These are phyloP conservation scores for Lasiommata megera DNA, from an alignment of 2,888 invertebrate species.

Conservation along the genomic window DNA sequence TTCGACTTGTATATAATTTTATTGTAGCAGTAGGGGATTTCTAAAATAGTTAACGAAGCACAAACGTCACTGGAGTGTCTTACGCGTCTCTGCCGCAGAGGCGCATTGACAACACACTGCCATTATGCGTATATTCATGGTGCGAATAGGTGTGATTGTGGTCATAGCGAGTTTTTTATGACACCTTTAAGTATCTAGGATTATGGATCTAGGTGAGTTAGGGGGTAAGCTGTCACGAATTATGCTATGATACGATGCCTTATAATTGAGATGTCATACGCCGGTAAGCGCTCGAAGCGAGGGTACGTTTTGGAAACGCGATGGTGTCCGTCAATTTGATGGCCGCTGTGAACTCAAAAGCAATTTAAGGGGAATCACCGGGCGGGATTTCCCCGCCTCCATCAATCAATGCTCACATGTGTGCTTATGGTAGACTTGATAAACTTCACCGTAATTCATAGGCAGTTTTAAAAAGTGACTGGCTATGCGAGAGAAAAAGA, in stretches of 20 bases:
- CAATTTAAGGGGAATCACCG: no score
- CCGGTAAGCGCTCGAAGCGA: slow-evolving; percentile 33
- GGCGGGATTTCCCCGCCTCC: no score
- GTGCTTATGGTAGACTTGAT: no score
- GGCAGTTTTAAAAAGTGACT: no score
- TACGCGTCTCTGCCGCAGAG: slow-evolving; percentile 51
- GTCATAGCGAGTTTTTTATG: slow-evolving; percentile 48
- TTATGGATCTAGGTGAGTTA: slow-evolving; percentile 42
- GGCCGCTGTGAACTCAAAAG: no score
- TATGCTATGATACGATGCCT: slow-evolving; percentile 68
- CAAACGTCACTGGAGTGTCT: slow-evolving; percentile 72
- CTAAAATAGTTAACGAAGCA: slow-evolving; percentile 64
- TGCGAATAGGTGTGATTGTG: slow-evolving; percentile 55
- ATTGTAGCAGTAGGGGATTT: slow-evolving; percentile 61
- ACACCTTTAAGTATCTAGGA: slow-evolving; percentile 31
- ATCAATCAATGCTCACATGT: no score
- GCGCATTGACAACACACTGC: slow-evolving; percentile 72
- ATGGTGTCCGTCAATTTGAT: no score
- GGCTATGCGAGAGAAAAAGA: no score
- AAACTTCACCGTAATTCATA: no score
- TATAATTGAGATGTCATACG: slow-evolving; percentile 49
- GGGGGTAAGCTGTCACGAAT: slow-evolving; percentile 43
- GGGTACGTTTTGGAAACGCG: neutral
- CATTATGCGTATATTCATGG: slow-evolving; percentile 66
- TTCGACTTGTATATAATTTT: slow-evolving; percentile 59